phyloP scores from a whole-genome alignment of 2,888 invertebrate genomes.

The Dasypolia templi region DNA sequence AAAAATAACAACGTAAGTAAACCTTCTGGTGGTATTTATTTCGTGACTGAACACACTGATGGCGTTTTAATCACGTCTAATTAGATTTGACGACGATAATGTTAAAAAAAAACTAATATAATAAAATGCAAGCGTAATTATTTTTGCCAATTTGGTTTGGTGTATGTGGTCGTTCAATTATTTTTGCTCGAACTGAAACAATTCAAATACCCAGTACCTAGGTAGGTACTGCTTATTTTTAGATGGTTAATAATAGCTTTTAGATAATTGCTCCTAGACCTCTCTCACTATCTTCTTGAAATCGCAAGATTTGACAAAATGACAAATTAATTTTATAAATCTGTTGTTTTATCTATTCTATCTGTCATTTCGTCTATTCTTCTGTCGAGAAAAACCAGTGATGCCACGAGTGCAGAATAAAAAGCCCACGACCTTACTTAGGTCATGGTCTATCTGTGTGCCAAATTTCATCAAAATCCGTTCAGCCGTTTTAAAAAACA shows the following conservation, averaged over 20 bases:
- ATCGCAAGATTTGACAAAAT: too few relatives aligned
- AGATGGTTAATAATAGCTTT: neutral
- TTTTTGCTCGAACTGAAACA: neutral
- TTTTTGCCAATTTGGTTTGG: constrained; percentile 50
- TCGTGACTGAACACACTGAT: constrained; percentile 62
- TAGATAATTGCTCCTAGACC: too few relatives aligned
- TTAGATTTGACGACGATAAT: constrained; percentile 79
- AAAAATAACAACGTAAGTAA: neutral
- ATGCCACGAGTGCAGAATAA: too few relatives aligned
- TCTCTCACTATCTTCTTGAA: too few relatives aligned
- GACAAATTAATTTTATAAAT: too few relatives aligned
- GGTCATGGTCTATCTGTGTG: neutral
- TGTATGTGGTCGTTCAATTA: constrained; percentile 30
- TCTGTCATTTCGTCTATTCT: too few relatives aligned
- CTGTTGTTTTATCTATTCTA: too few relatives aligned
- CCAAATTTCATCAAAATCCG: neutral
- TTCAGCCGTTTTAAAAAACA: neutral
- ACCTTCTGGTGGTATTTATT: constrained; percentile 41
- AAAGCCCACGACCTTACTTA: neutral
- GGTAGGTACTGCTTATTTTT: neutral
- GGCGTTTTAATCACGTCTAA: constrained; percentile 81
- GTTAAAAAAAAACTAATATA: constrained; percentile 73
- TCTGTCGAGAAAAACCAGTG: too few relatives aligned
- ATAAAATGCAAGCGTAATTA: constrained; percentile 62
- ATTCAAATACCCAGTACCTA: too few relatives aligned